Conservation (phyloP, 2,113 vertebrate species). For the Pipra filicauda region DNA sequence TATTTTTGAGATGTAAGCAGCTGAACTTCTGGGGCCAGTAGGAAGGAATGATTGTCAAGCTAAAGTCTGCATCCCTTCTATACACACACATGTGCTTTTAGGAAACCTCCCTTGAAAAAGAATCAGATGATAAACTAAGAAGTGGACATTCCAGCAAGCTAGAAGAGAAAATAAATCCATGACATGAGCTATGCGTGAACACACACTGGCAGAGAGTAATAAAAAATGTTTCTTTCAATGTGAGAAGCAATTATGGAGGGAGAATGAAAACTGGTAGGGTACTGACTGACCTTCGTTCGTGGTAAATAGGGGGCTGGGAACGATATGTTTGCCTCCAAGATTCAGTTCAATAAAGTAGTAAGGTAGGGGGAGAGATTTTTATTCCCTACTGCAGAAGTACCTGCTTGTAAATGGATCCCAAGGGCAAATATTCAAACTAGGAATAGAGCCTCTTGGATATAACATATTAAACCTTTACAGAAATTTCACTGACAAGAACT, state of each 20-base stretch:
- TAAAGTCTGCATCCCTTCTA: background rate
- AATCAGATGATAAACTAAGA: background rate
- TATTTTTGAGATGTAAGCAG: background rate
- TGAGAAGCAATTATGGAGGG: background rate
- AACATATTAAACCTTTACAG: background rate
- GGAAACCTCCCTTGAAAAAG: background rate
- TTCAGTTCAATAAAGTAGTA: background rate
- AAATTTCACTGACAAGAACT: background rate
- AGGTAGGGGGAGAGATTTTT: background rate
- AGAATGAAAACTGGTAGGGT: background rate
- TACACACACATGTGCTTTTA: background rate
- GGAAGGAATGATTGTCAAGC: background rate
- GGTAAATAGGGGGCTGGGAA: background rate
- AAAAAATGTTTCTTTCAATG: background rate
- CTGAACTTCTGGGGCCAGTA: background rate
- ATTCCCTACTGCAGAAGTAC: background rate
- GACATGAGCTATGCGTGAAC: background rate
- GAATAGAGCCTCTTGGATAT: background rate
- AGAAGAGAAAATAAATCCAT: background rate
- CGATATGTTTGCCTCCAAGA: rapidly evolving
- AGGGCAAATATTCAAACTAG: background rate
- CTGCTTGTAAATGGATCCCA: background rate
- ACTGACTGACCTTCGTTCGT: rapidly evolving
- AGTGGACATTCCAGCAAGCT: background rate
- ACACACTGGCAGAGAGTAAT: background rate